phyloP scores from a whole-genome alignment of 1,140 invertebrate genomes.

The Sycophaga agraensis region DNA sequence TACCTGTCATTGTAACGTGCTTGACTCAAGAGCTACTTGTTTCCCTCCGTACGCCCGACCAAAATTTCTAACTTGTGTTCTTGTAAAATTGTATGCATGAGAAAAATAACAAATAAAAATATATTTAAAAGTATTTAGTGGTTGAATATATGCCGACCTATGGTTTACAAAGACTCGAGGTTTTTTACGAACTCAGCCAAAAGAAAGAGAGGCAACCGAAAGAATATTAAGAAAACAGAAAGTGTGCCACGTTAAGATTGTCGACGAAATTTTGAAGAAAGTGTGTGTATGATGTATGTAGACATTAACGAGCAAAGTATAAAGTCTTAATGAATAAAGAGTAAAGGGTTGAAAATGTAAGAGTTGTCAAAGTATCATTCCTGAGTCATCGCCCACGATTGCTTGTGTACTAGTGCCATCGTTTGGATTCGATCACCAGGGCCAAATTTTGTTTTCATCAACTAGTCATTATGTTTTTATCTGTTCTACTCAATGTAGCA shows the following conservation, averaged over 20 bases:
- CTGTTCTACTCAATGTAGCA: constrained; percentile 25
- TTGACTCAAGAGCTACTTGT: too few relatives aligned
- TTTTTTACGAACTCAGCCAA: constrained; percentile 47
- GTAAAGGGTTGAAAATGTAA: constrained; percentile 6
- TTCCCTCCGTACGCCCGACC: too few relatives aligned
- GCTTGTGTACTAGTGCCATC: constrained; percentile 12
- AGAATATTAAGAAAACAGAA: constrained; percentile 26
- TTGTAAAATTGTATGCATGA: too few relatives aligned
- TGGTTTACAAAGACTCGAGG: constrained; percentile 22
- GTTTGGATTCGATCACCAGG: constrained; percentile 26
- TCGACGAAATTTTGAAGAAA: constrained; percentile 13
- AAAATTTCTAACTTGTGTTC: too few relatives aligned
- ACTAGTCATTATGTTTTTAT: background rate
- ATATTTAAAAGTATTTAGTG: background rate
- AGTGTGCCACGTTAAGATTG: constrained; percentile 9
- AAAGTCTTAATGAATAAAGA: constrained; percentile 1
- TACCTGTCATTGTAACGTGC: too few relatives aligned
- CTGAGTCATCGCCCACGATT: constrained; percentile 22
- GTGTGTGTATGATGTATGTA: background rate
- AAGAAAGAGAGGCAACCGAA: constrained; percentile 43
- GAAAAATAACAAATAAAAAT: background rate
- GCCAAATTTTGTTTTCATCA: constrained; percentile 6
- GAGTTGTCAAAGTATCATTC: constrained; percentile 6
- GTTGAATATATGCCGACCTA: constrained; percentile 1
- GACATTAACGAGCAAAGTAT: constrained; percentile 2